Evolutionary conservation across 1,140 invertebrate species (phyloP).

Genomic region (Bradynema listronoti): DNA sequence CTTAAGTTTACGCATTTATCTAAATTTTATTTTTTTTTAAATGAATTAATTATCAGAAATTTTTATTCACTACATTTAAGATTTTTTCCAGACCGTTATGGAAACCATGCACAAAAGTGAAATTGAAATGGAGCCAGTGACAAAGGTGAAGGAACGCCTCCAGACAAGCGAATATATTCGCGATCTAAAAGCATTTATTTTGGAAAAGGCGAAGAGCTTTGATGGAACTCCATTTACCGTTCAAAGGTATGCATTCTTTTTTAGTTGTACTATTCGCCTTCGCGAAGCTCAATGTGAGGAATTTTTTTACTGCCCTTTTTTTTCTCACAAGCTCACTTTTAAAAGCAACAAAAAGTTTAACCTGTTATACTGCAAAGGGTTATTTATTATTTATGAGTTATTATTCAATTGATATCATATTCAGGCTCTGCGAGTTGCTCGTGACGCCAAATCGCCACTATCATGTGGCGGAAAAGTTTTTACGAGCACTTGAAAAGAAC

Average conservation of each 20-base stretch:
- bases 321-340: not conserved
- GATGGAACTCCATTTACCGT: slow-evolving; percentile 47
- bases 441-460: slow-evolving; percentile 37
- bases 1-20: not conserved
- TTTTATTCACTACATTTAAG: not conserved
- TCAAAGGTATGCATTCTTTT: slow-evolving; percentile 35
- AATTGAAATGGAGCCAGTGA: not conserved
- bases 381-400: not conserved
- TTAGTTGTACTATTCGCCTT: not conserved
- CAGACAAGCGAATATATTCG: slow-evolving; percentile 19
- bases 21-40: not conserved
- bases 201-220: slow-evolving; percentile 35
- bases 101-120: not conserved
- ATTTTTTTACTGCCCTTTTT: too few relatives aligned
- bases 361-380: too few relatives aligned
- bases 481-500: slow-evolving; percentile 48
- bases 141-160: slow-evolving; percentile 11
- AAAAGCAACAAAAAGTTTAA: too few relatives aligned
- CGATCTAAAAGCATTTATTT: slow-evolving; percentile 37
- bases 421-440: slow-evolving; percentile 42
- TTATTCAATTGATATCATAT: slow-evolving; percentile 7
- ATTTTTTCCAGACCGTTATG: not conserved
- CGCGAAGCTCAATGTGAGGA: not conserved
- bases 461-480: slow-evolving; percentile 40
- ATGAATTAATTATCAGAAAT: not conserved